Conservation (phyloP, 1,140 invertebrate genomes). For the Plodia interpunctella region DNA sequence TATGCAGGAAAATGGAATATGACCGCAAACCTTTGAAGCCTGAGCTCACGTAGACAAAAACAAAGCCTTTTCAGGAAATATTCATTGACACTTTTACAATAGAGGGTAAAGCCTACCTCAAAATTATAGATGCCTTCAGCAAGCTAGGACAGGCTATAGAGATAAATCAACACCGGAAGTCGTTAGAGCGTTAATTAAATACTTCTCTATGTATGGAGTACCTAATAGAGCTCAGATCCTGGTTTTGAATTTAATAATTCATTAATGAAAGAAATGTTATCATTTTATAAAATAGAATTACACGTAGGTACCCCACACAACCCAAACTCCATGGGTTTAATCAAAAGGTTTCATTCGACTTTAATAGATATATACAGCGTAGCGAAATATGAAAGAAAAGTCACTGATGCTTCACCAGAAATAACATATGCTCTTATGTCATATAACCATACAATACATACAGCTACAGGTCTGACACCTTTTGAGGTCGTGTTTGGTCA, state of each 20-base stretch:
- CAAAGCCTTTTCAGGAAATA: slow-evolving; percentile 31
- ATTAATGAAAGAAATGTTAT: slow-evolving; percentile 29
- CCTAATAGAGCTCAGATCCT: slow-evolving; percentile 24
- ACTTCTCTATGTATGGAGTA: slow-evolving; percentile 20
- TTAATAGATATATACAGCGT: slow-evolving; percentile 38
- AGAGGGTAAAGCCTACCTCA: slow-evolving; percentile 31
- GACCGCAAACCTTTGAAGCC: slow-evolving; percentile 32
- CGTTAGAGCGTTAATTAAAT: slow-evolving; percentile 18
- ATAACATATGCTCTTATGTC: slow-evolving; percentile 34
- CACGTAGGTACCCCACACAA: slow-evolving; percentile 39
- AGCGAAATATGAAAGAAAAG: slow-evolving; percentile 33
- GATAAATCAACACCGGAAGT: slow-evolving; percentile 22
- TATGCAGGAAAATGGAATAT: slow-evolving; percentile 32
- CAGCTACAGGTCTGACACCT: slow-evolving; percentile 24
- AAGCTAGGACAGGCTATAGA: slow-evolving; percentile 34
- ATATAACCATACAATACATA: slow-evolving; percentile 34
- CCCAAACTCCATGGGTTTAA: slow-evolving; percentile 42
- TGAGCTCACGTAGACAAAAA: slow-evolving; percentile 31
- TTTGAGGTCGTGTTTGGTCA: slow-evolving; percentile 41
- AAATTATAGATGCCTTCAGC: slow-evolving; percentile 33
- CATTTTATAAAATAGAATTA: slow-evolving; percentile 35
- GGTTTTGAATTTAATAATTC: slow-evolving; percentile 38
- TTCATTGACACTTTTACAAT: slow-evolving; percentile 35
- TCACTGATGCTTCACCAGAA: slow-evolving; percentile 15
- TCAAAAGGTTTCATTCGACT: slow-evolving; percentile 38